Percentiles rank a stretch among this genome's conserved stretches.
These are phyloP conservation scores for Tenthredo mesomela DNA, from an alignment of 2,888 invertebrate species.

Conservation along the genomic window DNA sequence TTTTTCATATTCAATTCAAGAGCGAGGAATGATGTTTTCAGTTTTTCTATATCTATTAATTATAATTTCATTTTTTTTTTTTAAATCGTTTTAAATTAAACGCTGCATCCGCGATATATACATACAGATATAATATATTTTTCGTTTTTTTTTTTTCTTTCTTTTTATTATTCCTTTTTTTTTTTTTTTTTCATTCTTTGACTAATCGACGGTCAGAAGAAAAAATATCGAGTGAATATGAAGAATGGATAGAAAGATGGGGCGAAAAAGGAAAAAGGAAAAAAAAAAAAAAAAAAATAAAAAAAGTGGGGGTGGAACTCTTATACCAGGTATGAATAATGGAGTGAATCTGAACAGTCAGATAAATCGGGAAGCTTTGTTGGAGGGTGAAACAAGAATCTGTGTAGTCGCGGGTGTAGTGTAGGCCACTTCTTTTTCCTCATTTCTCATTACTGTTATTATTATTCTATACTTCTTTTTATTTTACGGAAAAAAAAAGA, in stretches of 20 bases:
- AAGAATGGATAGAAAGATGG: not conserved
- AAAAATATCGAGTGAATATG: slow-evolving; percentile 10
- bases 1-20: no score
- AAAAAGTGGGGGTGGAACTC: not conserved
- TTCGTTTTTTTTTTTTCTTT: not conserved
- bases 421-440: not conserved
- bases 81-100: not conserved
- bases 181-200: not conserved
- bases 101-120: no score
- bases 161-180: not conserved
- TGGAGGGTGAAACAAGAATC: slow-evolving; percentile 15
- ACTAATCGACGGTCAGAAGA: slow-evolving; percentile 33
- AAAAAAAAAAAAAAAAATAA: no score
- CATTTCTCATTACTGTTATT: not conserved
- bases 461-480: not conserved
- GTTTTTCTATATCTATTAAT: not conserved
- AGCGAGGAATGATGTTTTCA: no score
- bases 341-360: slow-evolving; percentile 41
- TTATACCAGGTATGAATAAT: slow-evolving; percentile 40
- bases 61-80: not conserved
- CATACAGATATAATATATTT: not conserved
- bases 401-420: not conserved
- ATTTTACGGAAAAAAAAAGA: not conserved
- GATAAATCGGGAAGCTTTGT: slow-evolving; percentile 44
- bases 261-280: not conserved